phyloP scores from a whole-genome alignment of 2,113 vertebrate genomes.

The Rhagologus leucostigma region DNA sequence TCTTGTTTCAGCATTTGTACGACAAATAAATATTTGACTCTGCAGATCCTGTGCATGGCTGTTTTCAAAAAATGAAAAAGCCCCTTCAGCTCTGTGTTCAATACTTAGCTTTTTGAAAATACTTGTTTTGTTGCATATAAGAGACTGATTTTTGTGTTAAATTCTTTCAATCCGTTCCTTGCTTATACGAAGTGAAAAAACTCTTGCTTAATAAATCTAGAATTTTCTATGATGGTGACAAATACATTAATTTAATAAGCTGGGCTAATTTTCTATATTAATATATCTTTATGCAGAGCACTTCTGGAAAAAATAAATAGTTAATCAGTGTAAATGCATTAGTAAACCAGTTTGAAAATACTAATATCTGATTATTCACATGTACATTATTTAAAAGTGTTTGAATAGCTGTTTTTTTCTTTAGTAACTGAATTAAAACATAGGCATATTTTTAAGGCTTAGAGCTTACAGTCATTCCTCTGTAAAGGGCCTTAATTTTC shows the following conservation, averaged over 20 bases:
- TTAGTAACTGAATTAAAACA: neutral
- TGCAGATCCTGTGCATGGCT: neutral
- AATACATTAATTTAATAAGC: neutral
- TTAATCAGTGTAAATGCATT: neutral
- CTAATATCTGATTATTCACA: neutral
- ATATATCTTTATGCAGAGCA: neutral
- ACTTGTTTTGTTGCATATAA: neutral
- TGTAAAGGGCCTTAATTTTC: neutral
- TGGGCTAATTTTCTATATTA: neutral
- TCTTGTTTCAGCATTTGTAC: neutral
- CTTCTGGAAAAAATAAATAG: neutral
- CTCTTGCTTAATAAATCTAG: neutral
- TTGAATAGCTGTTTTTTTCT: neutral
- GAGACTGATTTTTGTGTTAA: neutral
- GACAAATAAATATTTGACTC: neutral
- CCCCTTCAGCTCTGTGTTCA: neutral
- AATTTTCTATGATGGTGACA: neutral
- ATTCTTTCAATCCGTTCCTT: neutral
- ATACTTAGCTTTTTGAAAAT: neutral
- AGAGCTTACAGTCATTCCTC: neutral
- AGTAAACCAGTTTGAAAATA: neutral
- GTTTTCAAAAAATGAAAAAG: neutral
- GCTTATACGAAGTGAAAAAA: neutral
- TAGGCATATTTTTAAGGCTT: neutral
- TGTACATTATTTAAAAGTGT: neutral